Percentiles rank a stretch among this genome's conserved stretches.
These are phyloP conservation scores for Creontiades dilutus DNA, from an alignment of 2,888 invertebrate genomes.

Conservation along the genomic window DNA sequence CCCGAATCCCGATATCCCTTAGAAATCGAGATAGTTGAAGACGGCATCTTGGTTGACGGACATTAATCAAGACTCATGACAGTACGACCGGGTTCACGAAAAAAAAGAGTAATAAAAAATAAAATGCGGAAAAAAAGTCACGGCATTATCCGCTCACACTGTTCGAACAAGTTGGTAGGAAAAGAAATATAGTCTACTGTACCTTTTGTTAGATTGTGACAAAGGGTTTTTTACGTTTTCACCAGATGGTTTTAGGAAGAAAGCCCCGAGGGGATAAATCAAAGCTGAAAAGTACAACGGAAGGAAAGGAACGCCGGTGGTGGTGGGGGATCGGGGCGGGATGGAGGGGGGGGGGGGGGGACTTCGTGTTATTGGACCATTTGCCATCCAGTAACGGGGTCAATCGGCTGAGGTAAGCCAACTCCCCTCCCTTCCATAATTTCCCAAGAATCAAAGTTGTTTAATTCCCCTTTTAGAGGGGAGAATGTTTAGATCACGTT, in stretches of 20 bases:
- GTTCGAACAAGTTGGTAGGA: background rate
- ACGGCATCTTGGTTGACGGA: too few relatives aligned
- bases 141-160: background rate
- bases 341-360: background rate
- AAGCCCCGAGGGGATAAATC: slow-evolving; percentile 32
- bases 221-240: slow-evolving; percentile 42
- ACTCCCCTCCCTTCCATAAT: background rate
- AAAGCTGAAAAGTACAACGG: slow-evolving; percentile 26
- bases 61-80: too few relatives aligned
- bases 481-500: background rate
- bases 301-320: background rate
- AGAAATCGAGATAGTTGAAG: too few relatives aligned
- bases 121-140: too few relatives aligned
- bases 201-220: slow-evolving; percentile 21
- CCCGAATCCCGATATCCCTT: too few relatives aligned
- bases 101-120: too few relatives aligned
- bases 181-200: background rate
- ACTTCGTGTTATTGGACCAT: slow-evolving; percentile 25
- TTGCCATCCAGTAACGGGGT: slow-evolving; percentile 30
- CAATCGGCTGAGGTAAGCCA: slow-evolving; percentile 2
- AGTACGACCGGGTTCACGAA: too few relatives aligned
- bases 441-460: background rate
- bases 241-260: slow-evolving; percentile 31
- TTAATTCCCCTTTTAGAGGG: background rate
- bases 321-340: background rate